Conservation (phyloP, 2,888 invertebrate species). For the Troglohyphantes excavatus region DNA sequence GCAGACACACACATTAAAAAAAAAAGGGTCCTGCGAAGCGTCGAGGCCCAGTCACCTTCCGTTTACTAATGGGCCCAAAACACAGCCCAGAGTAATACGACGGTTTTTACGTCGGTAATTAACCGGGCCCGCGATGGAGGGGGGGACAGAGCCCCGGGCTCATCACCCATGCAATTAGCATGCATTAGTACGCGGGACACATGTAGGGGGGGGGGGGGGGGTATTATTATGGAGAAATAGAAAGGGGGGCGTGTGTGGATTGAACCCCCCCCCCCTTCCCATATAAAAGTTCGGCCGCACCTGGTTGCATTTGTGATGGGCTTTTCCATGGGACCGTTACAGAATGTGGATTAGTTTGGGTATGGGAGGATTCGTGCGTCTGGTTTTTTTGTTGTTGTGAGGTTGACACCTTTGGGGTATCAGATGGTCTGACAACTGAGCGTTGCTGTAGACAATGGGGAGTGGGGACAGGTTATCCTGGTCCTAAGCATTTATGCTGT, state of each 20-base stretch:
- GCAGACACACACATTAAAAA: not conserved
- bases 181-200: conserved; percentile 75
- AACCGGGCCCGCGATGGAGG: conserved; percentile 36
- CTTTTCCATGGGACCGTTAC: conserved; percentile 53
- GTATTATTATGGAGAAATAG: conserved; percentile 47
- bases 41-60: conserved; percentile 57
- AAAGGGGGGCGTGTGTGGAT: conserved; percentile 11
- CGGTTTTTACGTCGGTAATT: conserved; percentile 76
- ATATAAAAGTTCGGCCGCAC: conserved; percentile 53
- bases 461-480: too few species aligned
- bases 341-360: not conserved
- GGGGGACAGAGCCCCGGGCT: conserved; percentile 48
- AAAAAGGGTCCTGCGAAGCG: conserved; percentile 5
- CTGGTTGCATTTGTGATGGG: conserved; percentile 65
- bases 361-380: not conserved
- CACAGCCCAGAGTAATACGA: conserved; percentile 67
- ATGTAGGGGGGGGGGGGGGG: conserved; percentile 32
- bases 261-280: conserved; percentile 11
- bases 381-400: too few species aligned
- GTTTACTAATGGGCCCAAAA: conserved; percentile 76
- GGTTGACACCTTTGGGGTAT: too few species aligned
- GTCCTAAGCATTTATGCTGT: too few species aligned
- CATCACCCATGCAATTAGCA: conserved; percentile 78
- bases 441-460: too few species aligned
- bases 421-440: too few species aligned